These are phyloP conservation scores for Acronicta leporina DNA, from an alignment of 2,888 invertebrate genomes.

Conservation along the genomic window DNA sequence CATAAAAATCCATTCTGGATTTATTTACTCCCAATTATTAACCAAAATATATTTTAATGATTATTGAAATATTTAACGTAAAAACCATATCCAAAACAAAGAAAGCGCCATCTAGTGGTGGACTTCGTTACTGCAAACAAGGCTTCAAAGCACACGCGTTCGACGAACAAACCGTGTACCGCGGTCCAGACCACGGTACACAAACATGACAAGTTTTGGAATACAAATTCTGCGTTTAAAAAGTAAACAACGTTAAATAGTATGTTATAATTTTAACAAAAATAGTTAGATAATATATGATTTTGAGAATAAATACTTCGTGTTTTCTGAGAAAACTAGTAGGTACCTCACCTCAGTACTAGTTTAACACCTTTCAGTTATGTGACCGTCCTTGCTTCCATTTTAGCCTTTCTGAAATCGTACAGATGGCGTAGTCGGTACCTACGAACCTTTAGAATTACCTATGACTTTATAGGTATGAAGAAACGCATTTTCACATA, in stretches of 20 bases:
- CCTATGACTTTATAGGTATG: not conserved
- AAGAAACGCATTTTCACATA: not conserved
- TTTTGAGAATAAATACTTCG: not conserved
- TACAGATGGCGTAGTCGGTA: slow-evolving; percentile 45
- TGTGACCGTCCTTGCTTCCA: not conserved
- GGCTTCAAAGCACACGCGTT: slow-evolving; percentile 9
- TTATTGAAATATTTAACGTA: too few species aligned
- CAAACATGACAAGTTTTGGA: not conserved
- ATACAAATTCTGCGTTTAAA: not conserved
- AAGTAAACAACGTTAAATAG: not conserved
- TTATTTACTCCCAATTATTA: too few species aligned
- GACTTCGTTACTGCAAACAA: slow-evolving; percentile 29
- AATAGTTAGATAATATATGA: not conserved
- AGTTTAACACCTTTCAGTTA: too few species aligned
- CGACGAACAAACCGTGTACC: not conserved
- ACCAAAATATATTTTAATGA: too few species aligned
- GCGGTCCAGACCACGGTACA: not conserved
- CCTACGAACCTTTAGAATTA: slow-evolving; percentile 2
- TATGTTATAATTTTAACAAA: not conserved
- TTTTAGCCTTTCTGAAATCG: slow-evolving; percentile 14
- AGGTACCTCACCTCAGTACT: too few species aligned
- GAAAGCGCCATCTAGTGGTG: slow-evolving; percentile 49
- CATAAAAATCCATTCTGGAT: too few species aligned
- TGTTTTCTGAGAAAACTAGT: too few species aligned
- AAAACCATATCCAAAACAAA: not conserved